Conservation (phyloP, 2,888 invertebrate genomes). For the Pinctada fucata region DNA sequence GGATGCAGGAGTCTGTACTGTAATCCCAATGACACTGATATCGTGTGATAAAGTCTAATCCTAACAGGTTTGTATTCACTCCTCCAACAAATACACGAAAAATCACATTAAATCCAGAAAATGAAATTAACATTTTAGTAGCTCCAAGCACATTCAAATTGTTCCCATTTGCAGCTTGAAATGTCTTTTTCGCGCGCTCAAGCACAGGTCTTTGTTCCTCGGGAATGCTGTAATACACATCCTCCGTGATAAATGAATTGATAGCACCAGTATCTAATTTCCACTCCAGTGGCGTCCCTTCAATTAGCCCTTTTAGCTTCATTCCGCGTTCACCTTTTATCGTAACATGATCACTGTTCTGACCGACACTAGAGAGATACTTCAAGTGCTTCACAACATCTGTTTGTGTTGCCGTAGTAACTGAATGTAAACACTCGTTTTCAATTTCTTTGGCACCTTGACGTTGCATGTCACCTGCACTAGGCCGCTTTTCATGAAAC, state of each 20-base stretch:
- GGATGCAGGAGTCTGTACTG: neutral
- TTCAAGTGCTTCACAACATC: neutral
- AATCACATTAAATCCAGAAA: no score
- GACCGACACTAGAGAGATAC: neutral
- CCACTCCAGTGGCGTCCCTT: neutral
- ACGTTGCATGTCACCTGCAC: neutral
- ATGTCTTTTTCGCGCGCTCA: neutral
- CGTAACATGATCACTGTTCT: neutral
- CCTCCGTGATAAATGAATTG: neutral
- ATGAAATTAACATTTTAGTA: neutral
- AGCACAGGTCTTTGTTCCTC: neutral
- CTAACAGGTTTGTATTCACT: neutral
- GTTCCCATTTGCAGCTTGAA: slow-evolving; percentile 2
- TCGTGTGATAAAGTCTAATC: no score
- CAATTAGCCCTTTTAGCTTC: neutral
- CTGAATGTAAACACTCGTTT: no score
- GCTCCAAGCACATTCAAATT: neutral
- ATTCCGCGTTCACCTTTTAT: neutral
- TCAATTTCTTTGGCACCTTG: neutral
- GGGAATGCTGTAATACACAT: neutral
- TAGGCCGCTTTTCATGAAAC: neutral
- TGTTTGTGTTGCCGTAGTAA: neutral
- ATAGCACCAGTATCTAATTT: slow-evolving; percentile 23
- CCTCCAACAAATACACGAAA: no score
- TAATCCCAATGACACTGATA: neutral